A percentile compares a stretch with the other conserved stretches of the same genome.
Conservation (phyloP, 2,888 invertebrate genomes). For the Lasius fuliginosus region DNA sequence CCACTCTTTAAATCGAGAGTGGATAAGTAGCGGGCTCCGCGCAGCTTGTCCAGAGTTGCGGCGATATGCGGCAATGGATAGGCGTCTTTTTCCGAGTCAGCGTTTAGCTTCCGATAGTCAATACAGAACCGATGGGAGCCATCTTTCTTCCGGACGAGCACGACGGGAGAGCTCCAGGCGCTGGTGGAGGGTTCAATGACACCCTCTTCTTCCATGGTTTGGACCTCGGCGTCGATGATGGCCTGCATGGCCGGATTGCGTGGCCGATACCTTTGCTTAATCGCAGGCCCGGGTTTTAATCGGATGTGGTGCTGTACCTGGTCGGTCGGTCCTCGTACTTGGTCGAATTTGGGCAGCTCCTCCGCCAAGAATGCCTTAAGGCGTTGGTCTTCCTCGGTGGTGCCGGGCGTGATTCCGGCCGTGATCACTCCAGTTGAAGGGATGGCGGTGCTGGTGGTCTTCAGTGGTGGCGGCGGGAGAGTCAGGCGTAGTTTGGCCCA, state of each 20-base stretch:
- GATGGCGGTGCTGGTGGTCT: too few species aligned
- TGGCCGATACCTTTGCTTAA: constrained; percentile 70
- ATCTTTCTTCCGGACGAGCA: constrained; percentile 43
- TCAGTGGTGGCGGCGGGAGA: too few species aligned
- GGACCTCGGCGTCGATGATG: constrained; percentile 45
- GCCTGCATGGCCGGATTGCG: constrained; percentile 69
- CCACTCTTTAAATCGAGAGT: constrained; percentile 47
- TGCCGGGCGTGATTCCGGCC: too few species aligned
- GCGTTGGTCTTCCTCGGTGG: neutral
- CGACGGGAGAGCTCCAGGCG: constrained; percentile 42
- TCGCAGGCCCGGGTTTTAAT: constrained; percentile 32
- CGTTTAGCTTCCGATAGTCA: constrained; percentile 29
- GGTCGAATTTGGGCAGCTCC: neutral
- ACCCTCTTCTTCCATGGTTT: constrained; percentile 8
- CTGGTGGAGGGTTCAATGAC: constrained; percentile 53
- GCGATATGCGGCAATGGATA: constrained; percentile 17
- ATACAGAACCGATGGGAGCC: constrained; percentile 35
- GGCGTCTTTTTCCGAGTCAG: constrained; percentile 14
- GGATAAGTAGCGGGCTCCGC: constrained; percentile 12
- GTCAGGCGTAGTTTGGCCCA: too few species aligned
- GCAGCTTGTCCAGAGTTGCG: constrained; percentile 32
- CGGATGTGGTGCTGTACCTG: neutral
- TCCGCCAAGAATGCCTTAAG: neutral
- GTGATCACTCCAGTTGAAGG: too few species aligned
- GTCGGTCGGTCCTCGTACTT: neutral